Conservation (phyloP, 2,888 invertebrate species). For the Phortica okadai region DNA sequence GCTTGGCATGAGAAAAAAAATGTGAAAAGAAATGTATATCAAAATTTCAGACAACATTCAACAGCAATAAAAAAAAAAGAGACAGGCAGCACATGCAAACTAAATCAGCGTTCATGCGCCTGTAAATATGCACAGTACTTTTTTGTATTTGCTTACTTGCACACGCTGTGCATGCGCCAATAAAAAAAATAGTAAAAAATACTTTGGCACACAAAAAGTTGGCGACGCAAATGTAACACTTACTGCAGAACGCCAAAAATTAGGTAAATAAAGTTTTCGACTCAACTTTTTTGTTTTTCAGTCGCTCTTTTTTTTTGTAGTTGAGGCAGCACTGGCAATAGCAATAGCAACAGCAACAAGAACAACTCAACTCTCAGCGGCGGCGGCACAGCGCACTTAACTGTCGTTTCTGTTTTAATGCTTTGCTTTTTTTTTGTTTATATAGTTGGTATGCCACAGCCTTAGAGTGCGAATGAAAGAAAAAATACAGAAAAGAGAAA, state of each 20-base stretch:
- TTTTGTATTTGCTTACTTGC: slow-evolving; percentile 6
- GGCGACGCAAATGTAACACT: slow-evolving; percentile 66
- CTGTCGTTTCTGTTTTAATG: neutral
- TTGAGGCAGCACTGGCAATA: neutral
- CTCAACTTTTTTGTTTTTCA: neutral
- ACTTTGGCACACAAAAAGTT: slow-evolving; percentile 68
- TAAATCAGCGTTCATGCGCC: slow-evolving; percentile 9
- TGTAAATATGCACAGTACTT: slow-evolving; percentile 6
- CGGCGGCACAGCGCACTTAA: neutral
- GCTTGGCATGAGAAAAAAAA: neutral
- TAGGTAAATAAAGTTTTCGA: slow-evolving; percentile 26
- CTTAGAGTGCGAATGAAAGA: neutral
- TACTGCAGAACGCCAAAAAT: slow-evolving; percentile 49
- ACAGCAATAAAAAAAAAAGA: neutral
- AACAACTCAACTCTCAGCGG: neutral
- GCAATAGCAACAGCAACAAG: neutral
- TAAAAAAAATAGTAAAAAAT: slow-evolving; percentile 47
- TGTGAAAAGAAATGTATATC: neutral
- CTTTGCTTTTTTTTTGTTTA: neutral
- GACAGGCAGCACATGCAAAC: slow-evolving; percentile 5
- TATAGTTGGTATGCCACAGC: neutral
- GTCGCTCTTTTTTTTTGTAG: neutral
- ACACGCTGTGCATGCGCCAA: slow-evolving; percentile 58
- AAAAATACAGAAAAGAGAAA: neutral
- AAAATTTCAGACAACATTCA: neutral